phyloP scores from a whole-genome alignment of 2,888 invertebrate species.

The Galeopsomyia nigrocyanea region DNA sequence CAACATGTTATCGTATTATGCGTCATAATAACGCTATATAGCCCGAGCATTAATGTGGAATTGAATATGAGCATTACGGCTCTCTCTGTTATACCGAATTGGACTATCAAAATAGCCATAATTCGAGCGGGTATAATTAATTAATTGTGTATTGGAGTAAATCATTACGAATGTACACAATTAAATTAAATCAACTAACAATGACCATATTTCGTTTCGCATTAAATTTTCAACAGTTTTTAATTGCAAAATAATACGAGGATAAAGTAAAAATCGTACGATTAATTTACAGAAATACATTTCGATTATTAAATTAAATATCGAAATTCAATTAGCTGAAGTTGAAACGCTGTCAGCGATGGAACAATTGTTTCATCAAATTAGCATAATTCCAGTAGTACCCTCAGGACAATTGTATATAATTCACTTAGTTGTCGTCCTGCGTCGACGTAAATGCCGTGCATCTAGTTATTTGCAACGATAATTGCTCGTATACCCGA shows the following conservation, averaged over 20 bases:
- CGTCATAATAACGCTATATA: background rate
- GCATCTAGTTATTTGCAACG: background rate
- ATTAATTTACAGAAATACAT: background rate
- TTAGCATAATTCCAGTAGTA: slow-evolving; percentile 26
- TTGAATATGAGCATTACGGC: slow-evolving; percentile 1
- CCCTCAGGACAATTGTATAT: slow-evolving; percentile 4
- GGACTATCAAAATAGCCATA: slow-evolving; percentile 5
- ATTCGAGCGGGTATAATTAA: too few species aligned
- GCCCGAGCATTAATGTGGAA: background rate
- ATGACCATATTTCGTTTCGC: too few species aligned
- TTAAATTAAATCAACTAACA: too few species aligned
- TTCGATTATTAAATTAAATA: too few species aligned
- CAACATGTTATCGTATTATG: background rate
- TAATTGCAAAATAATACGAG: too few species aligned
- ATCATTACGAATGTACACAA: too few species aligned
- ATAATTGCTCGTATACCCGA: too few species aligned
- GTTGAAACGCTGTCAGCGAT: background rate
- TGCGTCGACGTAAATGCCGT: slow-evolving; percentile 8
- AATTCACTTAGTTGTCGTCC: background rate
- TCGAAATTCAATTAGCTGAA: too few species aligned
- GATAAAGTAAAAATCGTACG: background rate
- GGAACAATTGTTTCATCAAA: slow-evolving; percentile 25
- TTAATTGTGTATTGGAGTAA: too few species aligned
- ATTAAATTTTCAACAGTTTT: too few species aligned
- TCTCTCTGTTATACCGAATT: background rate